Percentiles rank a stretch among this genome's conserved stretches.
phyloP scores from a whole-genome alignment of 2,888 invertebrate species.

The Amphipyra tragopoginis region DNA sequence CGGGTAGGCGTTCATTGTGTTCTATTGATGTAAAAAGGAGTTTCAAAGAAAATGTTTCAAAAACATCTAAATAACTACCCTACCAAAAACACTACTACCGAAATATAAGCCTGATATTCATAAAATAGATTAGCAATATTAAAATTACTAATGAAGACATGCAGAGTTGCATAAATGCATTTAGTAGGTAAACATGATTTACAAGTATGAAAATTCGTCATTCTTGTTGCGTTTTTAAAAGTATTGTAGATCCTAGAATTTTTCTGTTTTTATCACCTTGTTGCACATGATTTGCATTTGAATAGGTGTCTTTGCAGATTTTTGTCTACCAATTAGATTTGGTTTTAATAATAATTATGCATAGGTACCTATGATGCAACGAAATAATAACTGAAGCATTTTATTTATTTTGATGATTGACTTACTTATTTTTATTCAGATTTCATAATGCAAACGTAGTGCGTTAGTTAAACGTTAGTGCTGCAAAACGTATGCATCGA shows the following conservation, averaged over 20 bases:
- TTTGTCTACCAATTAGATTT: constrained; percentile 16
- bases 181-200: no score
- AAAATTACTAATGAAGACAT: no score
- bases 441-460: no score
- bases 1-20: constrained; percentile 2
- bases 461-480: no score
- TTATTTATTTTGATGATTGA: no score
- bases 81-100: no score
- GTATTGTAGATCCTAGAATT: not conserved
- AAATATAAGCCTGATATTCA: not conserved
- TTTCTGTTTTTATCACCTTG: constrained; percentile 25
- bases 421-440: no score
- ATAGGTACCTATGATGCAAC: not conserved
- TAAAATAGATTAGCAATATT: no score
- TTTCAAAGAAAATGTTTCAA: not conserved
- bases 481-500: no score
- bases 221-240: not conserved
- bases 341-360: no score
- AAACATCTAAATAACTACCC: not conserved
- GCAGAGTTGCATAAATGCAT: no score
- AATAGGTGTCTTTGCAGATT: constrained; percentile 11
- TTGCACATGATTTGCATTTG: constrained; percentile 4
- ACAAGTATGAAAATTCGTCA: not conserved
- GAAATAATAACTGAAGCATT: not conserved
- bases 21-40: no score